Evolutionary conservation across 1,140 invertebrate species (phyloP), one percentile per base, ranked within the genome.

Genomic region (Procambarus virginalis): DNA sequence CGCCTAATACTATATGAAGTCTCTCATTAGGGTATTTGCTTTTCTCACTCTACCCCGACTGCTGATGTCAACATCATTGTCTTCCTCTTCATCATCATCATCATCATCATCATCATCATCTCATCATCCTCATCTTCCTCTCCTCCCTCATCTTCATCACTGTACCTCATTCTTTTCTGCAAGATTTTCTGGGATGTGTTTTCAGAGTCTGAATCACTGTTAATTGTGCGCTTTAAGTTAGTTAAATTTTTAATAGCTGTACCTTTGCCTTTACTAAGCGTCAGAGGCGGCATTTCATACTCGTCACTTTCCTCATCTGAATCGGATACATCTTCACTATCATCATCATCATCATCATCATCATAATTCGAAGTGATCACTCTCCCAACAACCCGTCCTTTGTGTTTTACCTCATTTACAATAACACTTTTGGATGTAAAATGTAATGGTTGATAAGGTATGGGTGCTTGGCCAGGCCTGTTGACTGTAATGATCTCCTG

Each of bases 1-100:
- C 48, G 78, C 85, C 84, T 91, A 91, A 91, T 91, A 91, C 91
- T 87, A 92, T 83, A 92, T 92, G 73, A 91, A 92, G 77, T 92
- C 92, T 80, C 81, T 91, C 92, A 92, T 92, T 14, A 90, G 48
- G 55, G 87, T 91, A 68, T 92, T 92, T n/a, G 91, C 91, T 88
- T 91, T 91, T 34, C 92, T 89, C 17, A 92, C 91, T 81, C 92
- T 78, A 45, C 92, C 92, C 12, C 92, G 84, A 51, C 92, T 92
- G 75, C 92, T 92, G 3, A 92, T 91, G 84, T 89, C 90, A 34
- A 91, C 49, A 34, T 84, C 89, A 51, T 89, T 87, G 51, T 87
- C 70, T 58, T 88, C 86, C 9, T 91, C 92, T 8, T 87, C 85
- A 68, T 87, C 60, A 20, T 87, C 78, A 64, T 64, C 60, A 12